phyloP scores from a whole-genome alignment of 2,797 vertebrate species.

The Siniperca undulata region DNA sequence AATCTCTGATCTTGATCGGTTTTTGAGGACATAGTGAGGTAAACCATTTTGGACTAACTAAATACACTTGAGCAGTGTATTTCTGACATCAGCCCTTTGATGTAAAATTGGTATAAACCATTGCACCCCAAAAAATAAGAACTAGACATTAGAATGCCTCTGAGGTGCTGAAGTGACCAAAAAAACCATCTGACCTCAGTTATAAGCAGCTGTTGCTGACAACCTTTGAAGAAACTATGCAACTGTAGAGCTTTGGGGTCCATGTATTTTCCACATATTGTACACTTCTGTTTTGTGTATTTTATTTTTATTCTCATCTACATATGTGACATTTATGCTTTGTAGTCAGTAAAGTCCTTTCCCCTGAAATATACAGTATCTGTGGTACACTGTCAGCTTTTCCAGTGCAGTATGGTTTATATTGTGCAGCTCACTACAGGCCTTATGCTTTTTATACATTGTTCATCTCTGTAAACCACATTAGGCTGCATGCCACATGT shows the following conservation, averaged over 20 bases:
- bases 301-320: conserved; percentile 25
- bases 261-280: conserved; percentile 7
- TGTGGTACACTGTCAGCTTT: conserved; percentile 32
- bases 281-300: conserved; percentile 15
- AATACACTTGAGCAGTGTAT: background rate
- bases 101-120: background rate
- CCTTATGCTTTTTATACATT: conserved; percentile 44
- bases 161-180: conserved; percentile 3
- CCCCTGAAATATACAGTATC: conserved; percentile 18
- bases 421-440: conserved; percentile 27
- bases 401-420: conserved; percentile 34
- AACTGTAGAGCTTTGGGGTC: background rate
- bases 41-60: background rate
- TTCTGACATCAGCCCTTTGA: background rate
- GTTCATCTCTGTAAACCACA: conserved; percentile 68
- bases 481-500: conserved; percentile 62
- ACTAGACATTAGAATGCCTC: background rate
- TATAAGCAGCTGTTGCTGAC: conserved; percentile 22
- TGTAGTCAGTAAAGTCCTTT: conserved; percentile 17
- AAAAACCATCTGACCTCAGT: conserved; percentile 1
- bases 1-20: background rate
- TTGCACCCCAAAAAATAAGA: background rate
- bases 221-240: background rate
- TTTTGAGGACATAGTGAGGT: background rate
- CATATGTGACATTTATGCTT: conserved; percentile 14